Base-by-base conservation (phyloP, 1,140 invertebrate genomes). In the Globodera rostochiensis region DNA sequence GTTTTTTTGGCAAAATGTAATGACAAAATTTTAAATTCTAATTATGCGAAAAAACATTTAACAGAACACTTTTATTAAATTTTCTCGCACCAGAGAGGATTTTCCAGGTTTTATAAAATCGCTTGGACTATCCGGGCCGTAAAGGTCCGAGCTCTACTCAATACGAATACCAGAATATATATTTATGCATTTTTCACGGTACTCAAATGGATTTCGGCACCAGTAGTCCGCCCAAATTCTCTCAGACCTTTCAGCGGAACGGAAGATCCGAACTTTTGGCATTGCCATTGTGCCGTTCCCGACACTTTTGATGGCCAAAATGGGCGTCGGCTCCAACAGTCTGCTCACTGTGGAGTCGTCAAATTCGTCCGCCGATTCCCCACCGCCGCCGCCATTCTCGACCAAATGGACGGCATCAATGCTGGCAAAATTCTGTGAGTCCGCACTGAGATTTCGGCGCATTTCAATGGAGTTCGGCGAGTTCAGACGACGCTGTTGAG, bases 401-500 rank as follows among this genome's bases (percentile, higher is more conserved):
- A 64, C 2, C 19, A 19, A 64, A 64, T 64, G 57, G 3, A 11
- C 9, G 67, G 4, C 69, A 47, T 71, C n/a, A 5, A 36, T 13
- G 36, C 19, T 64, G 19, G 57, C 53, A 19, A 66, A 13, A 19
- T 6, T 71, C 5, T 11, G 46, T 3, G 25, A 47, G 8, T 71
- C 69, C 69, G 25, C 13, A 36, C 69, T 71, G 69, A 47, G 46
- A 15, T 13, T 36, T 45, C 69, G 69, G 8, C 36, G 25, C 5
- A 19, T 36, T 11, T 71, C 69, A 36, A 71, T 8, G 6, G 69
- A 71, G 36, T 13, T 15, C 7, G 21, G 21, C 25, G 69, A 71
- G 13, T 71, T 36, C 36, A 71, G 69, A 47, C 69, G 69, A 53
- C 50, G 64, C 64, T 75, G 74, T 80, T 79, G 77, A 21, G 6